Conservation (phyloP, 1,140 invertebrate species). For the Caerostris darwini region DNA sequence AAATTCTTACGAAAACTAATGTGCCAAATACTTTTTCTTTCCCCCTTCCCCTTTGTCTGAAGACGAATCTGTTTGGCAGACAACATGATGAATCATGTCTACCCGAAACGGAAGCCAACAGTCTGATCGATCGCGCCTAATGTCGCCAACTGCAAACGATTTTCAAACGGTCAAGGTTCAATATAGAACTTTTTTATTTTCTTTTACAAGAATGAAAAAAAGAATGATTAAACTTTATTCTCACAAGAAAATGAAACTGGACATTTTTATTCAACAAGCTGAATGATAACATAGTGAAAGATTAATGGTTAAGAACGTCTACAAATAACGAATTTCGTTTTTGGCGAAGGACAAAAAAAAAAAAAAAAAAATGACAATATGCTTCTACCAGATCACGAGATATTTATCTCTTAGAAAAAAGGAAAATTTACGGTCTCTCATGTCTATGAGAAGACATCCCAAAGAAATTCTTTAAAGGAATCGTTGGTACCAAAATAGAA, state of each 20-base stretch:
- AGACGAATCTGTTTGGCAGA: neutral
- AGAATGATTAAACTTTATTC: neutral
- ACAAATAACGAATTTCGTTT: neutral
- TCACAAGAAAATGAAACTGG: neutral
- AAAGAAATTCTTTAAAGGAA: slow-evolving; percentile 3
- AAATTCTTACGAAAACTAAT: neutral
- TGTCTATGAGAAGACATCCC: neutral
- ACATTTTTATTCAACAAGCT: neutral
- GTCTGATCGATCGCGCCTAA: neutral
- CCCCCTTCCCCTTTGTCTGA: neutral
- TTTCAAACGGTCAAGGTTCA: slow-evolving; percentile 7
- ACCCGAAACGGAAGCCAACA: neutral
- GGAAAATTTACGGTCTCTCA: neutral
- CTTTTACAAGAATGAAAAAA: neutral
- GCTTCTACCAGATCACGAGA: neutral
- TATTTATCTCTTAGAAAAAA: neutral
- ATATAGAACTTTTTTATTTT: neutral
- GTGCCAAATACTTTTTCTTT: neutral
- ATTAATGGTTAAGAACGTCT: neutral
- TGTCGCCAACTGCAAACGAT: neutral
- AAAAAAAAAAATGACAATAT: neutral
- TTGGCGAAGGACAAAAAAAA: neutral
- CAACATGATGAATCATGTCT: neutral
- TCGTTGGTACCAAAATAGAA: neutral
- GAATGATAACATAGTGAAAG: neutral